These are phyloP conservation scores for Hartigia nigra DNA, from an alignment of 2,888 invertebrate species.

Conservation along the genomic window DNA sequence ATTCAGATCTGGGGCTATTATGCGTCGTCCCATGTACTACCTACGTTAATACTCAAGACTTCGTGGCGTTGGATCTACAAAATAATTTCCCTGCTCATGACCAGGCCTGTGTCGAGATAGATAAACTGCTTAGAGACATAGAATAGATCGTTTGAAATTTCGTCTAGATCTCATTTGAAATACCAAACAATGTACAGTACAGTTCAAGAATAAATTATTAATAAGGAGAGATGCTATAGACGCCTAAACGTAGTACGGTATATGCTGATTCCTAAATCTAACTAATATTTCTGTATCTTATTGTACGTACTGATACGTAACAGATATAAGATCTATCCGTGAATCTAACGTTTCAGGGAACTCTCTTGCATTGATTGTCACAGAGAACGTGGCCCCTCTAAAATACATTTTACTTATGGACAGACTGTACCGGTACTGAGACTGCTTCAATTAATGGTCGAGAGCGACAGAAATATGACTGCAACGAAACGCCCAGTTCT, in stretches of 20 bases:
- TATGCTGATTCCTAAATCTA: background rate
- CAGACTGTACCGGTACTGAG: background rate
- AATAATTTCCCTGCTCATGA: background rate
- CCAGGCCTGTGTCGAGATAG: constrained; percentile 17
- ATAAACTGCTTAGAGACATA: constrained; percentile 22
- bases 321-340: background rate
- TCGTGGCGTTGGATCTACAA: background rate
- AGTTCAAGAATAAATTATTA: background rate
- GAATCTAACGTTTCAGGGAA: background rate
- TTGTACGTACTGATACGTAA: background rate
- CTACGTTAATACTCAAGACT: background rate
- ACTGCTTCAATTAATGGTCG: background rate
- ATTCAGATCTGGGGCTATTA: constrained; percentile 41
- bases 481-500: background rate
- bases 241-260: background rate
- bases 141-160: constrained; percentile 17
- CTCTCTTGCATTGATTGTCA: background rate
- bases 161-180: background rate
- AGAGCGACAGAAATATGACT: background rate
- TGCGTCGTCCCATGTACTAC: constrained; percentile 1
- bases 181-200: background rate
- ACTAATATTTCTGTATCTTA: background rate
- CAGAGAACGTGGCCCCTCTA: background rate
- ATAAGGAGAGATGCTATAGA: background rate
- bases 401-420: background rate